Percentiles rank a stretch among this genome's conserved stretches.
These are phyloP conservation scores for Ptychochromis oligacanthus DNA, from an alignment of 2,113 vertebrate species.

Conservation along the genomic window DNA sequence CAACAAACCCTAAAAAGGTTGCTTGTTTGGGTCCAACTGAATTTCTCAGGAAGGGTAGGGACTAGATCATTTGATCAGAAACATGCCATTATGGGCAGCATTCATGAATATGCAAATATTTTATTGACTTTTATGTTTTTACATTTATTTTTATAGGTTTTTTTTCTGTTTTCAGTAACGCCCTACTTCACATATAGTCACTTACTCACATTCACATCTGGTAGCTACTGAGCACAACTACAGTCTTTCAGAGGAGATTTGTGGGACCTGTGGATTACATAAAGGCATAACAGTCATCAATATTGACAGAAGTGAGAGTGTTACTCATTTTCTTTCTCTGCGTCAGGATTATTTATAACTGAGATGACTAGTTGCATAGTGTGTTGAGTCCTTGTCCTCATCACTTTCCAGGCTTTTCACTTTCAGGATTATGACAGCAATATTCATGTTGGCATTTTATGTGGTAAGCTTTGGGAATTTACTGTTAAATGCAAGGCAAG, in stretches of 20 bases:
- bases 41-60: slow-evolving; percentile 40
- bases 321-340: slow-evolving; percentile 33
- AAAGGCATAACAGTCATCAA: slow-evolving; percentile 31
- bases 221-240: slow-evolving; percentile 11
- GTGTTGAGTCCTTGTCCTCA: slow-evolving; percentile 18
- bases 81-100: slow-evolving; percentile 10
- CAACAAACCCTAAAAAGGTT: slow-evolving; percentile 63
- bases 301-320: slow-evolving; percentile 28
- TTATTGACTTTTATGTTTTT: slow-evolving; percentile 9
- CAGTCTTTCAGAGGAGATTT: slow-evolving; percentile 26
- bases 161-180: slow-evolving; percentile 10
- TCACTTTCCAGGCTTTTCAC: background rate
- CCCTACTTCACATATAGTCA: slow-evolving; percentile 11
- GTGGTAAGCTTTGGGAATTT: background rate
- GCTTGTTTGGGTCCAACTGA: slow-evolving; percentile 53
- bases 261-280: background rate
- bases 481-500: background rate
- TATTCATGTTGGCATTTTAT: background rate
- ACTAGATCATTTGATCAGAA: slow-evolving; percentile 40
- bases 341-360: slow-evolving; percentile 28
- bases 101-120: slow-evolving; percentile 58
- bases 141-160: slow-evolving; percentile 17
- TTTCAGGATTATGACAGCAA: background rate
- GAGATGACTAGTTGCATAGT: slow-evolving; percentile 7
- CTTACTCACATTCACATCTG: slow-evolving; percentile 26